phyloP scores from a whole-genome alignment of 2,113 vertebrate species.

The Bungarus multicinctus region DNA sequence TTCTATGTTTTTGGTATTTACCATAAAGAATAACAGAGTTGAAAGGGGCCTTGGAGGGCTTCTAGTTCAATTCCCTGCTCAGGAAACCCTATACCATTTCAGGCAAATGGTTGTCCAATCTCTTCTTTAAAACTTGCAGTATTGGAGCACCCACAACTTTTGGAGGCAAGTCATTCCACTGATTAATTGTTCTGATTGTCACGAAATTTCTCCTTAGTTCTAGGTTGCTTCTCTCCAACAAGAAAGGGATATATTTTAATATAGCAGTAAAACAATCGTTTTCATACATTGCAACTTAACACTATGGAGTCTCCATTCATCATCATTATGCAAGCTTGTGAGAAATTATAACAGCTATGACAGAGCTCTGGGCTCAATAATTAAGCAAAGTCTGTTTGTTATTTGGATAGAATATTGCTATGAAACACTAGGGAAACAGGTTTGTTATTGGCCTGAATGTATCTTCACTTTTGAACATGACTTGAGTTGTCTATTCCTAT shows the following conservation, averaged over 20 bases:
- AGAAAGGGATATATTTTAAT: background rate
- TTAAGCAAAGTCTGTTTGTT: background rate
- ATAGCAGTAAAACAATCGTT: background rate
- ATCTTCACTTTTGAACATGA: background rate
- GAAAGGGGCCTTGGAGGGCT: no score
- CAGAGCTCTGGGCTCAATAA: background rate
- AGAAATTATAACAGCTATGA: background rate
- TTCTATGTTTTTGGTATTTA: constrained; percentile 22
- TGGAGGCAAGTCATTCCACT: no score
- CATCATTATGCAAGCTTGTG: background rate
- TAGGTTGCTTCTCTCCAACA: no score
- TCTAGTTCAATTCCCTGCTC: no score
- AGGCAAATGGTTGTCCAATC: no score
- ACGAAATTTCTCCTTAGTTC: no score
- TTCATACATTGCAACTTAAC: background rate
- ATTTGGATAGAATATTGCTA: background rate
- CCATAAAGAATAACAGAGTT: background rate
- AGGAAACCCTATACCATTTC: no score
- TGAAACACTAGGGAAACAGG: background rate
- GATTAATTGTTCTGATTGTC: no score
- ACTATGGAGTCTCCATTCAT: constrained; percentile 15
- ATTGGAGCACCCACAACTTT: no score
- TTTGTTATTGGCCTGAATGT: background rate
- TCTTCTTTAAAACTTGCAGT: no score
- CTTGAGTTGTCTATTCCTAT: background rate